Percentiles rank a stretch among this genome's conserved stretches.
Conservation (phyloP, 2,888 invertebrate species). For the Spodoptera picta region DNA sequence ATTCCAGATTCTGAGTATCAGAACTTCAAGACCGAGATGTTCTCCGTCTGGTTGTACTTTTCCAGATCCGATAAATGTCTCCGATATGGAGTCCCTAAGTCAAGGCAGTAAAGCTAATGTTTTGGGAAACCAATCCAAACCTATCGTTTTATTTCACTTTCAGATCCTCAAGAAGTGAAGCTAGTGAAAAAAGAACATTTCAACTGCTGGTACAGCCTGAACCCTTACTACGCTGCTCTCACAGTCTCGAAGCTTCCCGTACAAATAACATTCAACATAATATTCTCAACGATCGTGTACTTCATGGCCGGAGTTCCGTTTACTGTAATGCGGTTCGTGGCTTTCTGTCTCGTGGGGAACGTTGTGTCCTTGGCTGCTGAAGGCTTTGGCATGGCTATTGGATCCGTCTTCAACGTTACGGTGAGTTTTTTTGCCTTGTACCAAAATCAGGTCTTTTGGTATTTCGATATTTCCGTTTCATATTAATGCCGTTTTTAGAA, state of each 20-base stretch:
- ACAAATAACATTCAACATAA: constrained; percentile 88
- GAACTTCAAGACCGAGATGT: too few species aligned
- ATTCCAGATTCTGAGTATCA: too few species aligned
- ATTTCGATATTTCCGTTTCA: too few species aligned
- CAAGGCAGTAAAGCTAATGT: too few species aligned
- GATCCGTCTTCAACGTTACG: constrained; percentile 90
- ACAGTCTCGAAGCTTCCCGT: constrained; percentile 90
- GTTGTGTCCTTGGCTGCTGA: constrained; percentile 93
- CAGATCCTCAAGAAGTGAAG: constrained; percentile 91
- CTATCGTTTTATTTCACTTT: too few species aligned
- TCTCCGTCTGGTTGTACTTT: too few species aligned
- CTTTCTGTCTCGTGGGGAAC: constrained; percentile 91
- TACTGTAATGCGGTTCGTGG: constrained; percentile 89
- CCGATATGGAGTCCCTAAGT: too few species aligned
- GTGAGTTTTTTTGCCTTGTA: constrained; percentile 76
- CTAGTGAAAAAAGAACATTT: constrained; percentile 91
- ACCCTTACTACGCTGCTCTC: constrained; percentile 90
- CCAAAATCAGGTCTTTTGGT: too few species aligned
- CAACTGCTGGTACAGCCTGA: constrained; percentile 91
- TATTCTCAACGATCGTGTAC: constrained; percentile 90
- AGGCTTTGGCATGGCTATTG: constrained; percentile 93
- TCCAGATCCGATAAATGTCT: too few species aligned
- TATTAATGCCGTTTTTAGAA: too few species aligned
- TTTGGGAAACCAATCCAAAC: too few species aligned
- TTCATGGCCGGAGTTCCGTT: constrained; percentile 92